phyloP scores from a whole-genome alignment of 2,113 vertebrate species.

The Progne subis region DNA sequence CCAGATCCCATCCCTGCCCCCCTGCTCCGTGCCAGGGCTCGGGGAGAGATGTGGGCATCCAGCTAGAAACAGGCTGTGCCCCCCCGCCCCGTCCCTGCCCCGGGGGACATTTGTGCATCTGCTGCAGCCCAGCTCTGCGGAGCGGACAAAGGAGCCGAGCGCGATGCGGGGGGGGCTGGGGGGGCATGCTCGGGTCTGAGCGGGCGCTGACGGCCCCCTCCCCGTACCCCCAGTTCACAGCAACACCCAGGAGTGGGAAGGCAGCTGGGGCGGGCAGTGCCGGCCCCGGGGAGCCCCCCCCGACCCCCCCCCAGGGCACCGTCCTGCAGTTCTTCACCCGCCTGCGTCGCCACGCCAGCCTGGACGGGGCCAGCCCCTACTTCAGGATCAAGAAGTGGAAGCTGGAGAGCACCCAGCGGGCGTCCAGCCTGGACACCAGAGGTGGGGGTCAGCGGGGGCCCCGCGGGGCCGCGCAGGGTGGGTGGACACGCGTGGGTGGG shows the following conservation, averaged over 20 bases:
- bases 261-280: background rate
- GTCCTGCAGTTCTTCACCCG: constrained; percentile 91
- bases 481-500: fast-evolving
- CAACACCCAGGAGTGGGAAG: constrained; percentile 64
- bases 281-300: background rate
- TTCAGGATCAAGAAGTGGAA: constrained; percentile 98
- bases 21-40: background rate
- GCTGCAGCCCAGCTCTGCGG: background rate
- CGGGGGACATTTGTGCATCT: background rate
- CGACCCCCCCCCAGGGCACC: constrained; percentile 70
- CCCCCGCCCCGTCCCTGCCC: background rate
- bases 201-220: background rate
- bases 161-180: background rate
- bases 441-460: constrained; percentile 65
- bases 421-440: constrained; percentile 93
- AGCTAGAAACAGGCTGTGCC: background rate
- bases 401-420: constrained; percentile 91
- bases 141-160: background rate
- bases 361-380: constrained; percentile 93
- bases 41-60: background rate
- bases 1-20: background rate
- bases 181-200: fast-evolving
- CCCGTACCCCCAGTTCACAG: constrained; percentile 64
- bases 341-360: constrained; percentile 90
- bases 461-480: background rate